A percentile compares a stretch with the other conserved stretches of the same genome.
phyloP scores from a whole-genome alignment of 2,113 vertebrate species.

The Triplophysa siluroides region DNA sequence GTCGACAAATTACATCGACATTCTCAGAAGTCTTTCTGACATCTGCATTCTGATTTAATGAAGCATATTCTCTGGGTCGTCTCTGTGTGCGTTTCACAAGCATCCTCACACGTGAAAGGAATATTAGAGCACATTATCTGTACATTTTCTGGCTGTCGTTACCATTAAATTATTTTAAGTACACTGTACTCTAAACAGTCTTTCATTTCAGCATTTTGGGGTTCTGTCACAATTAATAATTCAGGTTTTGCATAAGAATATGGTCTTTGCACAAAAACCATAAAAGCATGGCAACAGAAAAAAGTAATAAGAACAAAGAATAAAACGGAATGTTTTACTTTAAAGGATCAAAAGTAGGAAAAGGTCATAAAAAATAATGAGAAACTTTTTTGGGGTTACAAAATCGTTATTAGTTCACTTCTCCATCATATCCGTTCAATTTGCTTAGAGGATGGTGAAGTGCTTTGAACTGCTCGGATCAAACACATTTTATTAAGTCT shows the following conservation, averaged over 20 bases:
- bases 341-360: too few species aligned
- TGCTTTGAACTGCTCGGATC: slow-evolving; percentile 43
- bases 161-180: neutral
- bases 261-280: too few species aligned
- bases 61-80: neutral
- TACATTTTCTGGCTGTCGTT: neutral
- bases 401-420: neutral
- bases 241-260: too few species aligned
- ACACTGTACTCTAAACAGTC: too few species aligned
- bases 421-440: slow-evolving; percentile 20
- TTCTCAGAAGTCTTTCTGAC: neutral
- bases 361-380: too few species aligned
- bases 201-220: too few species aligned
- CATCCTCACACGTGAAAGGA: neutral
- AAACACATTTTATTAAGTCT: slow-evolving; percentile 38
- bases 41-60: neutral
- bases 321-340: too few species aligned
- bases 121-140: too few species aligned
- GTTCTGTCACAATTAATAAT: too few species aligned
- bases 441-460: neutral
- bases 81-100: neutral
- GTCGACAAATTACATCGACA: neutral
- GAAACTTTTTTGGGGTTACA: neutral
- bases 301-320: too few species aligned
- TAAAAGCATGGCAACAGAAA: too few species aligned